Evolutionary conservation across 2,888 invertebrate genomes (phyloP).

Genomic region (Maniola hyperantus): DNA sequence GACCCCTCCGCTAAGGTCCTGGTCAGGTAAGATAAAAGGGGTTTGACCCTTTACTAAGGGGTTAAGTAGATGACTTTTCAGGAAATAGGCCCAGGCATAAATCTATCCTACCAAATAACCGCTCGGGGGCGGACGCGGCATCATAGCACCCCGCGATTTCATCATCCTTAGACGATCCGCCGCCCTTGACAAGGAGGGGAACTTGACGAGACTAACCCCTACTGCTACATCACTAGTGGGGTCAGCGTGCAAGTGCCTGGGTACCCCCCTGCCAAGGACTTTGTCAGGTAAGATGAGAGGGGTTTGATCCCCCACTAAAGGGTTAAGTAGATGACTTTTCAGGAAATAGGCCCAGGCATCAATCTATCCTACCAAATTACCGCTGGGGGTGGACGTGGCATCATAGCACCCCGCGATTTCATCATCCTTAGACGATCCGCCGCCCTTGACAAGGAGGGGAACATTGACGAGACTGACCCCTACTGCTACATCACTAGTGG

Average conservation of each 20-base stretch:
- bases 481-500: conserved; percentile 84
- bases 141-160: no score
- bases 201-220: conserved; percentile 49
- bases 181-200: conserved; percentile 47
- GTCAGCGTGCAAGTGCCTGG: conserved; percentile 60
- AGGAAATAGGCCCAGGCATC: no score
- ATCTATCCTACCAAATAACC: no score
- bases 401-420: no score
- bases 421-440: neutral
- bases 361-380: no score
- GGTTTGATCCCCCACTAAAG: conserved; percentile 42
- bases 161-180: neutral
- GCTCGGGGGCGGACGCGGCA: no score
- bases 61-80: no score
- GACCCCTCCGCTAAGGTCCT: conserved; percentile 86
- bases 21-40: conserved; percentile 83
- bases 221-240: conserved; percentile 84
- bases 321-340: conserved; percentile 56
- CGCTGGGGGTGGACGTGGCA: no score
- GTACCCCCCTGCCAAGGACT: conserved; percentile 86
- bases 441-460: conserved; percentile 47
- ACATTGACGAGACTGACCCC: conserved; percentile 49
- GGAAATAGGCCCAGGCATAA: no score
- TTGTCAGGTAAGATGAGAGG: conserved; percentile 84
- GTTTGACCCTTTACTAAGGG: no score